A percentile compares a stretch with the other conserved stretches of the same genome.
These are phyloP conservation scores for Bombus superbus DNA, from an alignment of 1,140 invertebrate species.

Conservation along the genomic window DNA sequence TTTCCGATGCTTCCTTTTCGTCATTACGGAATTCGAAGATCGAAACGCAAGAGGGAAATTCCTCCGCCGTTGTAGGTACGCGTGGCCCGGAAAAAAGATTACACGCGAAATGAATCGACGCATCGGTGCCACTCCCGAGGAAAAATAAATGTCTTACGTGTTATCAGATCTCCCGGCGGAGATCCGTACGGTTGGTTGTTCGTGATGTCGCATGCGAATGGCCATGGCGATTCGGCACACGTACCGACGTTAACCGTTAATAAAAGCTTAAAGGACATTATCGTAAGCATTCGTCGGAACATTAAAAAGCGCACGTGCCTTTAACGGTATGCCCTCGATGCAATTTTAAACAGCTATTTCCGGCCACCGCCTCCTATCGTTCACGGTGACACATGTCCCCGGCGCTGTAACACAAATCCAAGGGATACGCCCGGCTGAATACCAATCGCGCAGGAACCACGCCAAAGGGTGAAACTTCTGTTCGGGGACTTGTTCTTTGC, in stretches of 20 bases:
- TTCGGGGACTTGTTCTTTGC: slow-evolving; percentile 12
- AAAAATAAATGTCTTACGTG: slow-evolving; percentile 44
- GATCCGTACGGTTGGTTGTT: slow-evolving; percentile 14
- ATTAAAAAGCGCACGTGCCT: slow-evolving; percentile 82
- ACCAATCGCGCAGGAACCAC: slow-evolving; percentile 70
- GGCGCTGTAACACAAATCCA: slow-evolving; percentile 73
- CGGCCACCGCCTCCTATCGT: slow-evolving; percentile 75
- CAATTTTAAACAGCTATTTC: slow-evolving; percentile 83
- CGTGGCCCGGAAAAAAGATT: neutral
- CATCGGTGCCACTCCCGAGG: neutral
- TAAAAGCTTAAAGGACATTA: slow-evolving; percentile 83
- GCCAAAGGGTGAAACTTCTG: slow-evolving; percentile 43
- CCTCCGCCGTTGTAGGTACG: too few relatives aligned
- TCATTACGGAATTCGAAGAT: neutral
- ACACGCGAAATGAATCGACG: slow-evolving; percentile 38
- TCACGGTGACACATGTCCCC: slow-evolving; percentile 82
- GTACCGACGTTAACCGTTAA: slow-evolving; percentile 80
- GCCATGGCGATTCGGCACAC: slow-evolving; percentile 79
- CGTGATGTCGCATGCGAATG: slow-evolving; percentile 66
- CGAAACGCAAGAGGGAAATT: neutral
- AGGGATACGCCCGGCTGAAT: slow-evolving; percentile 72
- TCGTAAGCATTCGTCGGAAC: slow-evolving; percentile 79
- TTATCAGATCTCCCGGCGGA: slow-evolving; percentile 43
- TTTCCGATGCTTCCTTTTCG: too few relatives aligned
- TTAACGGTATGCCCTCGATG: slow-evolving; percentile 78